Conservation (phyloP, 92 coral and sea anemone genomes). For the Epizoanthus stellaris region DNA sequence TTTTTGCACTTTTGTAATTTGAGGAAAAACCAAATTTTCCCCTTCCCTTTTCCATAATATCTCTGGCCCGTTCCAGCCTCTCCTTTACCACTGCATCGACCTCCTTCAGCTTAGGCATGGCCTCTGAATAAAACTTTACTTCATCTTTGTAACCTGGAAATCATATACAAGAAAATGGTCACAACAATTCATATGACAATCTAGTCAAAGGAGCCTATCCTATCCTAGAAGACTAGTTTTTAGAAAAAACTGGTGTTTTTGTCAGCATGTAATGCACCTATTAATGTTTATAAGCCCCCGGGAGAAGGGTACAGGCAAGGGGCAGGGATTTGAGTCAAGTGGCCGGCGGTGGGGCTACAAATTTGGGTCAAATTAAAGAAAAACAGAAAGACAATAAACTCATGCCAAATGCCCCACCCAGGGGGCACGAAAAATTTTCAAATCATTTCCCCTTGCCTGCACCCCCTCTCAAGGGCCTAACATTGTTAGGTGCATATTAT, state of each 20-base stretch:
- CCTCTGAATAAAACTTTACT: constrained; percentile 17
- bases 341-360: too few relatives aligned
- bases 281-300: background rate
- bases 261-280: too few relatives aligned
- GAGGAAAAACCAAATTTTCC: constrained; percentile 29
- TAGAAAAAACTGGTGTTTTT: background rate
- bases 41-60: constrained; percentile 27
- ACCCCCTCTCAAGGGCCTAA: too few relatives aligned
- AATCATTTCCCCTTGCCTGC: too few relatives aligned
- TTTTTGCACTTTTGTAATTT: constrained; percentile 29
- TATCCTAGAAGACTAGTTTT: background rate
- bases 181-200: background rate
- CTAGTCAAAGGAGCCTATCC: background rate
- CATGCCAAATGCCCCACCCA: too few relatives aligned
- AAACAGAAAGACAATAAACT: too few relatives aligned
- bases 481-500: too few relatives aligned
- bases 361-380: too few relatives aligned
- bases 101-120: constrained; percentile 17
- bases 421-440: too few relatives aligned
- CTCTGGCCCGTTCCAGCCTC: constrained; percentile 30
- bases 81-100: constrained; percentile 26
- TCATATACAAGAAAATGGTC: background rate
- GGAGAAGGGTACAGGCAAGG: too few relatives aligned
- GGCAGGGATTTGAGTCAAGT: too few relatives aligned
- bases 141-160: constrained; percentile 42